A percentile compares a stretch with the other conserved stretches of the same genome.
Evolutionary conservation across 2,113 vertebrate genomes (phyloP).

Genomic region (Acanthochromis polyacanthus): DNA sequence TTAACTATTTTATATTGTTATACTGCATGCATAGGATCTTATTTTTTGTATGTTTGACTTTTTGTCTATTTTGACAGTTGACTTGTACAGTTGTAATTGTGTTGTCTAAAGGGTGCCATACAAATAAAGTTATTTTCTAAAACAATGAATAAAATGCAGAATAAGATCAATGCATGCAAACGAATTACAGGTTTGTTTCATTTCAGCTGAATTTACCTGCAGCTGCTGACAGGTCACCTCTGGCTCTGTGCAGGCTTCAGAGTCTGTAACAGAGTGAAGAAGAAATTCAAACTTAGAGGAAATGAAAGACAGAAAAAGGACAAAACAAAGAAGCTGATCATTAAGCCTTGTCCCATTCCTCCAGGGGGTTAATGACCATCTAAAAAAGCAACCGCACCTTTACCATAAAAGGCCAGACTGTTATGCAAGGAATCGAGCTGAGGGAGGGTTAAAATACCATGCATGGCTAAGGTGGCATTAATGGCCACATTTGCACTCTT

Average conservation of each 20-base stretch:
- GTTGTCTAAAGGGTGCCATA: no score
- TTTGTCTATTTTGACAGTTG: no score
- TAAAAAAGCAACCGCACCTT: slow-evolving; percentile 32
- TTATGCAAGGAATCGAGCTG: slow-evolving; percentile 28
- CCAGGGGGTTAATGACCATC: neutral
- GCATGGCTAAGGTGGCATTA: slow-evolving; percentile 63
- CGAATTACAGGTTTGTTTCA: neutral
- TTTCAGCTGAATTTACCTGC: slow-evolving; percentile 64
- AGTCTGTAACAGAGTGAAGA: slow-evolving; percentile 40
- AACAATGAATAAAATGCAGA: no score
- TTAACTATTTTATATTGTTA: no score
- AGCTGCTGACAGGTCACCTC: slow-evolving; percentile 30
- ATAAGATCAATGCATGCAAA: neutral
- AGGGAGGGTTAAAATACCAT: slow-evolving; percentile 60
- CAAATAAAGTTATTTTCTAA: no score
- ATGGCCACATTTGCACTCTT: slow-evolving; percentile 50
- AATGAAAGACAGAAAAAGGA: neutral
- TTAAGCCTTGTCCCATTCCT: neutral
- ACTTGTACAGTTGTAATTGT: no score
- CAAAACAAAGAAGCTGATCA: neutral
- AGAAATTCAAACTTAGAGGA: neutral
- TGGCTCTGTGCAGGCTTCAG: slow-evolving; percentile 27
- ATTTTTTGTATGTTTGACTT: no score
- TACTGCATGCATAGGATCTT: no score
- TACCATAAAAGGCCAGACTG: slow-evolving; percentile 55